phyloP scores from a whole-genome alignment of 2,113 vertebrate genomes.

The Pantherophis guttatus region DNA sequence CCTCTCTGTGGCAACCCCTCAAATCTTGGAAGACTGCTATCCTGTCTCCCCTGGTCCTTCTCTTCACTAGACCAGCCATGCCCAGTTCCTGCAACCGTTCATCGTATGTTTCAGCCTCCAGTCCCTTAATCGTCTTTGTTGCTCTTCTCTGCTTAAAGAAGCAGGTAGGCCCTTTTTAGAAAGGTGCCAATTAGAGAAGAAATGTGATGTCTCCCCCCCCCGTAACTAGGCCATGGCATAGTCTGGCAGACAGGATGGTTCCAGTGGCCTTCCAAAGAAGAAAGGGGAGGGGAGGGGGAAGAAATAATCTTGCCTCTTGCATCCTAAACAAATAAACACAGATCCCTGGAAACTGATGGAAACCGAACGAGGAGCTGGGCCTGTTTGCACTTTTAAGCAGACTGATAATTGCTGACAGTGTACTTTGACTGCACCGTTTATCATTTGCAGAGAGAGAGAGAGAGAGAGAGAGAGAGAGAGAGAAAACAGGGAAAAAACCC shows the following conservation, averaged over 20 bases:
- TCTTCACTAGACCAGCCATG: too few relatives aligned
- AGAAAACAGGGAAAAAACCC: too few relatives aligned
- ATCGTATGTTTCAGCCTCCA: too few relatives aligned
- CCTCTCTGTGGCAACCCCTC: too few relatives aligned
- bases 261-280: not conserved
- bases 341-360: not conserved
- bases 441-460: not conserved
- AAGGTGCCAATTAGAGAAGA: not conserved
- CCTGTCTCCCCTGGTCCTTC: too few relatives aligned
- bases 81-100: too few relatives aligned
- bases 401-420: not conserved
- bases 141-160: not conserved
- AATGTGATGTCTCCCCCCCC: not conserved
- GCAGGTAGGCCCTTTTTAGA: rapidly evolving
- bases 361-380: not conserved
- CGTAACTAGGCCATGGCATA: slow-evolving; percentile 2
- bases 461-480: not conserved
- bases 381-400: not conserved
- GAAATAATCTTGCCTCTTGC: not conserved
- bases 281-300: not conserved
- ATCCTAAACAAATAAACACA: not conserved
- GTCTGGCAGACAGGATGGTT: not conserved
- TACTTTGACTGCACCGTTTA: not conserved
- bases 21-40: too few relatives aligned
- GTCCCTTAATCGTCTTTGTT: too few relatives aligned